Percentiles rank a stretch among this genome's conserved stretches.
Evolutionary conservation across 1,140 invertebrate species (phyloP).

Genomic region (Drosophila mojavensis): DNA sequence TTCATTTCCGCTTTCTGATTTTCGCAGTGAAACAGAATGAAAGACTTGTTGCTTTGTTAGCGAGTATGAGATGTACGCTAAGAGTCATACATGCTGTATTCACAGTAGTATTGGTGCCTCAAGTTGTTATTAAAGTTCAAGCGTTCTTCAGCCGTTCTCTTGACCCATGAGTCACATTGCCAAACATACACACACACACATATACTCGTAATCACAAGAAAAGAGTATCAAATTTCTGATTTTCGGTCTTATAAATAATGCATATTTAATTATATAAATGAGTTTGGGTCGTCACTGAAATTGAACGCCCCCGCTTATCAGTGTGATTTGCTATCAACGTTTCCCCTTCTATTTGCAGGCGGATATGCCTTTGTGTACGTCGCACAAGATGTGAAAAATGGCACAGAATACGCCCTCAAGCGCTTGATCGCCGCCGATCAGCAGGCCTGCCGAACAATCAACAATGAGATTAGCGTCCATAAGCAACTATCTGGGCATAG

Average conservation of each 20-base stretch:
- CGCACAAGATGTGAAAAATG: slow-evolving; percentile 93
- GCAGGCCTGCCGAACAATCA: slow-evolving; percentile 90
- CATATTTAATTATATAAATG: slow-evolving; percentile 50
- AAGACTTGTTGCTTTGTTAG: slow-evolving; percentile 60
- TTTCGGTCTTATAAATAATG: slow-evolving; percentile 14
- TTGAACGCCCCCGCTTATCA: slow-evolving; percentile 55
- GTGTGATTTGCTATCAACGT: slow-evolving; percentile 50
- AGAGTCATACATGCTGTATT: slow-evolving; percentile 29
- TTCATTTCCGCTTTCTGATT: slow-evolving; percentile 68
- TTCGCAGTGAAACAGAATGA: slow-evolving; percentile 37
- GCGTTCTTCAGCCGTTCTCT: slow-evolving; percentile 30
- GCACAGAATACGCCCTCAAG: slow-evolving; percentile 96
- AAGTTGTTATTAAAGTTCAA: slow-evolving; percentile 31
- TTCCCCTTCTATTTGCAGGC: slow-evolving; percentile 87
- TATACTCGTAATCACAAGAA: background rate
- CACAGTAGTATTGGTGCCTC: slow-evolving; percentile 17
- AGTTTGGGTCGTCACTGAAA: slow-evolving; percentile 15
- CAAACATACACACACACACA: background rate
- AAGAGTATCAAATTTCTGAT: background rate
- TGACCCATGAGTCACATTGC: slow-evolving; percentile 56
- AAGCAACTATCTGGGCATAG: slow-evolving; percentile 91
- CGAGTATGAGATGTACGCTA: slow-evolving; percentile 19
- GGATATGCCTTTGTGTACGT: slow-evolving; percentile 97
- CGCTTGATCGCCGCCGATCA: slow-evolving; percentile 92
- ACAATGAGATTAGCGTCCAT: slow-evolving; percentile 91